Conservation (phyloP, 2,888 invertebrate genomes). For the Archaeoteleia sp. region DNA sequence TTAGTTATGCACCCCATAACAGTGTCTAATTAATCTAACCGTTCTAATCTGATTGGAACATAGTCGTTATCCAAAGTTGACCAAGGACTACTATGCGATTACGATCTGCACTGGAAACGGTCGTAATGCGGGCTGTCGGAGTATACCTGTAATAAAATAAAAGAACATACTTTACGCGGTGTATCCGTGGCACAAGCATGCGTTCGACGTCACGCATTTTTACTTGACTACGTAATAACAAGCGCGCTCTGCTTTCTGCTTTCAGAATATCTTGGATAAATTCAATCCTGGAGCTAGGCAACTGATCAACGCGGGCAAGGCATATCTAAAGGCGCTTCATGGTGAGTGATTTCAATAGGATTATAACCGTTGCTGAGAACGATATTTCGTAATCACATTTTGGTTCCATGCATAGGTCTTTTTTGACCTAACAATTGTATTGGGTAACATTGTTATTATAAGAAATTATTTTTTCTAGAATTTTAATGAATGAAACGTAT, state of each 20-base stretch:
- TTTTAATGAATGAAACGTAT: too few species aligned
- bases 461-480: too few species aligned
- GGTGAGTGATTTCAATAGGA: slow-evolving; percentile 80
- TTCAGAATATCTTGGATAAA: slow-evolving; percentile 96
- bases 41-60: slow-evolving; percentile 48
- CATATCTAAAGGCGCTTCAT: slow-evolving; percentile 94
- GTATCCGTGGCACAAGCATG: slow-evolving; percentile 21
- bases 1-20: slow-evolving; percentile 46
- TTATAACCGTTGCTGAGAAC: slow-evolving; percentile 18
- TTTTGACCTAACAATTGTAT: too few species aligned
- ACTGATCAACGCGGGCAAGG: slow-evolving; percentile 94
- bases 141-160: slow-evolving; percentile 33
- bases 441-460: too few species aligned
- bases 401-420: background rate
- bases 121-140: slow-evolving; percentile 27
- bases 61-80: slow-evolving; percentile 31
- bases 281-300: slow-evolving; percentile 96
- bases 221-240: slow-evolving; percentile 19
- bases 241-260: slow-evolving; percentile 74
- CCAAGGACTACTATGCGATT: slow-evolving; percentile 44
- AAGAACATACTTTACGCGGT: slow-evolving; percentile 2
- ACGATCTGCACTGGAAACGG: slow-evolving; percentile 44
- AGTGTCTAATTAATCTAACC: slow-evolving; percentile 51
- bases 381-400: slow-evolving; percentile 12
- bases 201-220: slow-evolving; percentile 12